Base-by-base conservation (phyloP, 2,113 vertebrate species). In the Dendropsophus ebraccatus region DNA sequence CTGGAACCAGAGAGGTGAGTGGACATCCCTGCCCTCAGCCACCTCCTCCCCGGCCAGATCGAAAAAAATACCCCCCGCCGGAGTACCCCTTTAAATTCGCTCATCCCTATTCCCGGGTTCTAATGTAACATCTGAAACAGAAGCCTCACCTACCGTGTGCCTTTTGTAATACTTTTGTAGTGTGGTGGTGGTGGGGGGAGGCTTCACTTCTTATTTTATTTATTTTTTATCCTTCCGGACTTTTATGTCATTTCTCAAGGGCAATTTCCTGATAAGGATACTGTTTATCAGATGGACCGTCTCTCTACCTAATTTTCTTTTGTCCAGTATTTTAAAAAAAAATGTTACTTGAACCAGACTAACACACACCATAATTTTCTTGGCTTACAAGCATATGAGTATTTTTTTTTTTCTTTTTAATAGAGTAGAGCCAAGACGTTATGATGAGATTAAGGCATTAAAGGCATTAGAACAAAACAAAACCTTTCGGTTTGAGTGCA, bases 401-500 rank as follows among this genome's bases (percentile, higher is more conserved):
- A n/a, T n/a, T n/a, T n/a, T n/a, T n/a, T 70, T 32, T 67, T 17
- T 32, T 69, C 21, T 70, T 70, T 23, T 37, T 69, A 21, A 69
- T 70, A 70, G 35, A 70, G 17, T 30, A 23, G 32, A 70, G 67
- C 67, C 35, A 70, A 70, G 67, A 70, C 74, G 6, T 52, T 52
- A 77, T 21, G 74, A 77, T 77, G 28, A 77, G 49, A 50, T 62
- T 81, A 77, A 77, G 19, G 49, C 49, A 77, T 77, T 77, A 25
- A 80, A 62, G n/a, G 78, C 74, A 77, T 77, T 77, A 81, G 54
- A 47, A 47, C 37, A 45, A 81, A 81, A 65, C 56, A 60, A 72
- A 87, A 73, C 23, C 65, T 21, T 81, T 21, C 35, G 21, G 52
- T 62, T 72, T 81, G 37, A 87, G 80, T 72, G 73, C 65, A 86